Evolutionary conservation across 2,113 vertebrate genomes (phyloP).

Genomic region (Anhinga rufa): DNA sequence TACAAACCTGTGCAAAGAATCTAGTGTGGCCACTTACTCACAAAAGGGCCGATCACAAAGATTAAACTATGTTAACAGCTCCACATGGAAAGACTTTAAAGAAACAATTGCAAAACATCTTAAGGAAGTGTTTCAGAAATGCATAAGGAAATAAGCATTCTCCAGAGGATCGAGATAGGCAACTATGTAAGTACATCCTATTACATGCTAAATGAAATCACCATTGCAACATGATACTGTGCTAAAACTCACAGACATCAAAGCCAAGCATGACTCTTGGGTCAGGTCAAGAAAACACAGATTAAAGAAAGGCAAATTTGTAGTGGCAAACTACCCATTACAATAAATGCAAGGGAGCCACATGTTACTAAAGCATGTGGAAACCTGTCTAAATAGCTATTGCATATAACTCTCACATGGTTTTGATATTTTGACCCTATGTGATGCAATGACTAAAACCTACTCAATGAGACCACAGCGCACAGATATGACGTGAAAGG

Average conservation of each 20-base stretch:
- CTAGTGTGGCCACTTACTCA: background rate
- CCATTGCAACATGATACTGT: slow-evolving; percentile 10
- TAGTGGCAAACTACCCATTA: background rate
- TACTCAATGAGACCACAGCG: background rate
- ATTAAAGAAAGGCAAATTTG: slow-evolving; percentile 12
- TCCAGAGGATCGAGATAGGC: slow-evolving; percentile 26
- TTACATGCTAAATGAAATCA: slow-evolving; percentile 27
- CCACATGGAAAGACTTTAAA: slow-evolving; percentile 8
- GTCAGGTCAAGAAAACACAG: background rate
- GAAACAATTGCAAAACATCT: slow-evolving; percentile 35
- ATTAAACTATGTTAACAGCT: background rate
- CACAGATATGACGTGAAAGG: background rate
- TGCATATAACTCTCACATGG: background rate
- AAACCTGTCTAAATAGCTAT: background rate
- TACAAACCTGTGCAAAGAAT: background rate
- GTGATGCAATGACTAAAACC: background rate
- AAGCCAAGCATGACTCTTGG: background rate
- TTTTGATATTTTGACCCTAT: background rate
- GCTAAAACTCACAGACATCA: slow-evolving; percentile 24
- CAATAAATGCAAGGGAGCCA: background rate
- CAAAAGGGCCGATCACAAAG: background rate
- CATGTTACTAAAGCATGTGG: background rate
- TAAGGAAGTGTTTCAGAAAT: slow-evolving; percentile 40
- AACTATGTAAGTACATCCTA: slow-evolving; percentile 28
- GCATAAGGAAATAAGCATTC: slow-evolving; percentile 32